Evolutionary conservation across 2,113 vertebrate genomes (phyloP).

Genomic region (Macquaria australasica): DNA sequence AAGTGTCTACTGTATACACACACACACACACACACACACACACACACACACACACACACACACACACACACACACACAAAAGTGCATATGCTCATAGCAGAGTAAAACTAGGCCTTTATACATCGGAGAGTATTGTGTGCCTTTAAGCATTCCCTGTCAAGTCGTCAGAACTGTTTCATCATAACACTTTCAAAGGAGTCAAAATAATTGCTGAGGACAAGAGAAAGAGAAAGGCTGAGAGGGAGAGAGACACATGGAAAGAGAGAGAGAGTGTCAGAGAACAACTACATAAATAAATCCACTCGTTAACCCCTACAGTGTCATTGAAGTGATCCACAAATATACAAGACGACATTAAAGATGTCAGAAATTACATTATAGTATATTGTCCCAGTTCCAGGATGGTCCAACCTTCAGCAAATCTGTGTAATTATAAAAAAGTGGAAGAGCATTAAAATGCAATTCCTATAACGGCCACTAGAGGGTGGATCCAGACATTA

Average conservation of each 20-base stretch:
- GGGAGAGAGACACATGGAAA: not conserved
- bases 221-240: not conserved
- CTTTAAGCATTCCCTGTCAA: constrained; percentile 40
- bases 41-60: not conserved
- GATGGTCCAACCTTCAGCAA: not conserved
- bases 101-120: constrained; percentile 23
- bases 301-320: not conserved
- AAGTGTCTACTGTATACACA: not conserved
- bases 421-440: not conserved
- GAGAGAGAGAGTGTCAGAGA: not conserved
- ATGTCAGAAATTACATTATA: not conserved
- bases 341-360: constrained; percentile 1
- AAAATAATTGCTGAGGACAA: constrained; percentile 21
- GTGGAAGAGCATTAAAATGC: not conserved
- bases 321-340: constrained; percentile 26
- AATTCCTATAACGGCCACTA: not conserved
- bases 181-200: constrained; percentile 26
- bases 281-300: not conserved
- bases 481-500: not conserved
- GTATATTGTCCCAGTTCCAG: not conserved
- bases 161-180: constrained; percentile 44
- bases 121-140: not conserved
- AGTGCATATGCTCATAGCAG: not conserved
- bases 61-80: not conserved
- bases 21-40: not conserved